phyloP scores from a whole-genome alignment of 2,113 vertebrate species.

The Zosterops borbonicus region DNA sequence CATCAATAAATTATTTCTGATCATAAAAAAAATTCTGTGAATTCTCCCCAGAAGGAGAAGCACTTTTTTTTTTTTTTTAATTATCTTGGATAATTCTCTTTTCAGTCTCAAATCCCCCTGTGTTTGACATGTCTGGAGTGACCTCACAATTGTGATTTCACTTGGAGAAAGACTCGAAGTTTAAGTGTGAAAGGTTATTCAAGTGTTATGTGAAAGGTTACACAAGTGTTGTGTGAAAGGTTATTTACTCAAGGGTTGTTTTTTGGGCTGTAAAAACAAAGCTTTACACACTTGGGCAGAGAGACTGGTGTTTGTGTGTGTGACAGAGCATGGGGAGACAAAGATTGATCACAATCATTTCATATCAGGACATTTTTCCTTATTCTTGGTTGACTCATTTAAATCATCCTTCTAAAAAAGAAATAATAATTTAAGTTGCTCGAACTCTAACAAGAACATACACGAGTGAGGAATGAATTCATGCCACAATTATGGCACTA shows the following conservation, averaged over 20 bases:
- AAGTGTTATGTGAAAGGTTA: background rate
- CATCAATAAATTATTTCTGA: conserved; percentile 14
- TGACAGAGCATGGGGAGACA: background rate
- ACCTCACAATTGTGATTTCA: background rate
- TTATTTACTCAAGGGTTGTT: background rate
- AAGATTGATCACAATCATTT: background rate
- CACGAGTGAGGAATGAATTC: background rate
- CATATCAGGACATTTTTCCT: background rate
- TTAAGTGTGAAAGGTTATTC: background rate
- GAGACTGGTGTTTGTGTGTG: background rate
- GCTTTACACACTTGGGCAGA: background rate
- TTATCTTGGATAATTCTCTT: background rate
- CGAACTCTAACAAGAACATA: background rate
- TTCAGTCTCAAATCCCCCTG: background rate
- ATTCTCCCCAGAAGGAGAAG: background rate
- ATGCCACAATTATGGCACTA: background rate
- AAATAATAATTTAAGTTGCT: background rate
- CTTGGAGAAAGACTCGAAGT: background rate
- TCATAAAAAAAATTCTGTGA: background rate
- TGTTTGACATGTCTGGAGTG: background rate
- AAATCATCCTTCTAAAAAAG: background rate
- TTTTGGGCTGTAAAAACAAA: background rate
- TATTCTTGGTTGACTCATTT: background rate
- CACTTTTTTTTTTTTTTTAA: background rate
- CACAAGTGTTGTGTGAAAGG: background rate